Percentiles rank a stretch among this genome's conserved stretches.
Conservation (phyloP, 2,797 vertebrate genomes). For the Diglossa cyanea region DNA sequence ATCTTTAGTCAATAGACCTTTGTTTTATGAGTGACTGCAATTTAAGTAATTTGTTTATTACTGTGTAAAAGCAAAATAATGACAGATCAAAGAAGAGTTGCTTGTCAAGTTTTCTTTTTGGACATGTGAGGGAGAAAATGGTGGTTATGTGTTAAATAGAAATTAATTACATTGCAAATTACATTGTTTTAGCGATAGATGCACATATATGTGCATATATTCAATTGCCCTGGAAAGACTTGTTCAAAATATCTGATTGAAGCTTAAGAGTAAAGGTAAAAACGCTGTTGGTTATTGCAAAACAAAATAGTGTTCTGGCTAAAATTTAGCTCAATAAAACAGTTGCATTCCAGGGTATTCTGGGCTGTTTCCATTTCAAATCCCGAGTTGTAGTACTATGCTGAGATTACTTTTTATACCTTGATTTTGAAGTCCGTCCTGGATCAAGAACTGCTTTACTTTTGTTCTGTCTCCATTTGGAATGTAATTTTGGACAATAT, state of each 20-base stretch:
- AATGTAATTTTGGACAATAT: background rate
- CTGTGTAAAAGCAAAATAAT: background rate
- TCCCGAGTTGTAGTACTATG: rapidly evolving
- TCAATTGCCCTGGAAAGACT: background rate
- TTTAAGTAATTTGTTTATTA: background rate
- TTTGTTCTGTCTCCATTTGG: background rate
- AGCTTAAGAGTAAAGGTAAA: background rate
- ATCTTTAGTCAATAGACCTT: background rate
- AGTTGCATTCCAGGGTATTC: background rate
- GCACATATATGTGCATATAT: background rate
- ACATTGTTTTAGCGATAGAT: background rate
- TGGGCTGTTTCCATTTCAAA: background rate
- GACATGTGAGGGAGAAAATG: background rate
- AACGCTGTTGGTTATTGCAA: background rate
- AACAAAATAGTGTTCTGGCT: background rate
- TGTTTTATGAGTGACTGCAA: background rate
- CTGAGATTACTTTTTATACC: background rate
- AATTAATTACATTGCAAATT: background rate
- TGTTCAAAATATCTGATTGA: background rate
- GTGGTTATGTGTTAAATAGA: background rate
- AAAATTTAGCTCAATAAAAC: background rate
- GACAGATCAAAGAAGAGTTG: background rate
- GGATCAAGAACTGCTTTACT: background rate
- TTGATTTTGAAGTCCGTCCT: background rate
- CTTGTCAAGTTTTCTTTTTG: background rate